These are phyloP conservation scores for Galaxea fascicularis DNA, from an alignment of 92 coral and sea anemone genomes.

Conservation along the genomic window DNA sequence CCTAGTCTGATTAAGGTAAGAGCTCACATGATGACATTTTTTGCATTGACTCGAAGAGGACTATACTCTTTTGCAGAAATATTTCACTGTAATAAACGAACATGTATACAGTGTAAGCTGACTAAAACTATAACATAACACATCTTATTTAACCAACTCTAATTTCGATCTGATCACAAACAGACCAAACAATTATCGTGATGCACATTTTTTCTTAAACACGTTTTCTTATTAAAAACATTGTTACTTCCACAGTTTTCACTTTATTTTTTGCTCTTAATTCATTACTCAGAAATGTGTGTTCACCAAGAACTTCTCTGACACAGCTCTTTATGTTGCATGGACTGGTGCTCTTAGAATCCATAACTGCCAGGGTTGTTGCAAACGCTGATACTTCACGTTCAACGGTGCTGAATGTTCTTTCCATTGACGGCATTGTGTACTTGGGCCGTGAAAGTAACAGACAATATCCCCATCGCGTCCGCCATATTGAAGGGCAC, in stretches of 20 bases:
- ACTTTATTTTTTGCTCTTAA: too few species aligned
- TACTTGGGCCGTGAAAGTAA: not conserved
- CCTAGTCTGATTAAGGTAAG: not conserved
- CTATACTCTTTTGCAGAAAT: too few species aligned
- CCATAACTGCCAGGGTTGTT: not conserved
- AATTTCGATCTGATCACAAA: too few species aligned
- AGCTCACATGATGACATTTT: not conserved
- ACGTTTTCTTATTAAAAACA: too few species aligned
- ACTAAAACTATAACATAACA: too few species aligned
- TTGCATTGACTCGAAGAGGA: not conserved
- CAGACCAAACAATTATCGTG: too few species aligned
- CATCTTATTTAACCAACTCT: too few species aligned
- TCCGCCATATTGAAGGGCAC: constrained; percentile 9
- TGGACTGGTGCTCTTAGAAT: not conserved
- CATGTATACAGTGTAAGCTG: too few species aligned
- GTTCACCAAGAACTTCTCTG: not conserved
- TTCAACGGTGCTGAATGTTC: not conserved
- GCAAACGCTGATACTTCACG: not conserved
- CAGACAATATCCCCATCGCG: not conserved
- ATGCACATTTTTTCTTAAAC: too few species aligned
- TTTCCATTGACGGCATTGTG: not conserved
- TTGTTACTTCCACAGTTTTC: not conserved
- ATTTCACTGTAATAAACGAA: too few species aligned
- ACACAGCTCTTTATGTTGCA: not conserved
- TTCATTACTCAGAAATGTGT: not conserved